Base-by-base conservation (phyloP, 2,888 invertebrate species). In the Carabus problematicus region DNA sequence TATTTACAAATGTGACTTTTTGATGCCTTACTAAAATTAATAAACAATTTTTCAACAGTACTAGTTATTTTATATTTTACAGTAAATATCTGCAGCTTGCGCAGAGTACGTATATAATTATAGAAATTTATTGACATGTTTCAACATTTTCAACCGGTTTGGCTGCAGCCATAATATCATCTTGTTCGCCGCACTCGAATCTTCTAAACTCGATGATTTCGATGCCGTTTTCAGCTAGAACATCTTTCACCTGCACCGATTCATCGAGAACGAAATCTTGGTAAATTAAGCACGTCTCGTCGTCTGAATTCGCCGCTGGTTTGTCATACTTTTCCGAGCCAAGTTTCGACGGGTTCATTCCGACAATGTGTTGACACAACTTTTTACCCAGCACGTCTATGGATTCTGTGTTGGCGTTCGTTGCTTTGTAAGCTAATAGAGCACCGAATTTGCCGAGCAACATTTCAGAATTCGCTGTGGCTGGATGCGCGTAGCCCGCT, bases 321-420 rank as follows among this genome's bases (percentile, higher is more conserved):
- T 87, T 81, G 77, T 93, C 92, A 4, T 76, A 75, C 12, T 83
- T 83, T 72, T 85, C 84, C 73, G 86, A 81, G 0, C 94, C 95
- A 71, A 95, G 86, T 82, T 89, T 91, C 43, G 77, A 80, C 0
- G 95, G 95, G 75, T 91, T 91, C 87, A 94, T 90, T 40, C 95
- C 96, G 18, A 98, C 94, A 75, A 98, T 89, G 78, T 98, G 98
- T 79, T 97, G 97, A 78, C 96, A 95, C 7, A 98, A 80, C 76
- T 93, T 90, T 74, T 88, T 87, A 14, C 91, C 91, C 8, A 92
- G 77, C 56, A 83, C 77, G 39, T 82, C 76, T 6, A 83, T n/a
- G 16, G 45, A 16, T 77, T 82, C 67, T 74, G 78, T 58, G 52
- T 11, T 16, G 9, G 52, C 16, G 11, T 16, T 16, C 76, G 76